Conservation (phyloP, 2,888 invertebrate genomes). For the Troglohyphantes excavatus region DNA sequence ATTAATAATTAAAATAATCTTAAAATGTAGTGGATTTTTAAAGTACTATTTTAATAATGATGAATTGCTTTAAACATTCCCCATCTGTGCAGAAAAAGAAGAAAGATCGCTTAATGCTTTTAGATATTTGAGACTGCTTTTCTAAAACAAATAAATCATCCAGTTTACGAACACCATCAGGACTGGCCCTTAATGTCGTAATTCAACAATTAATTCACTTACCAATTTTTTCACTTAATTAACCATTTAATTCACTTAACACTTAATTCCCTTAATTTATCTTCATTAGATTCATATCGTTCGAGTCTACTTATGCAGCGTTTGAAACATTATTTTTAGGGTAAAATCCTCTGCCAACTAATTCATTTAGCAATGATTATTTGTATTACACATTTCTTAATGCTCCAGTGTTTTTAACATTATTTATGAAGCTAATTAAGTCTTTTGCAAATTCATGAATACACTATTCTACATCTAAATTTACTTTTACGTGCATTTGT, state of each 20-base stretch:
- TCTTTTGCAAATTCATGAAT: not conserved
- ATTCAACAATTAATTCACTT: not conserved
- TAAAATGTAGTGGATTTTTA: too few relatives aligned
- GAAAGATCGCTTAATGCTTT: too few relatives aligned
- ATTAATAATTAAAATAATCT: too few relatives aligned
- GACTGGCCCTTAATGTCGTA: too few relatives aligned
- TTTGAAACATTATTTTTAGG: not conserved
- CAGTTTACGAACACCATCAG: too few relatives aligned
- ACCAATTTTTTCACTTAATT: not conserved
- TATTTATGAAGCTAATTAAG: slow-evolving; percentile 5
- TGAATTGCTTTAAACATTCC: too few relatives aligned
- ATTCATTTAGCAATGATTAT: not conserved
- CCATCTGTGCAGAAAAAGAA: too few relatives aligned
- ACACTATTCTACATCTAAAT: not conserved
- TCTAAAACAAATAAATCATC: too few relatives aligned
- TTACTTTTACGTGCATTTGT: not conserved
- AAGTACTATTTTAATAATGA: too few relatives aligned
- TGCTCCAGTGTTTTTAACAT: not conserved
- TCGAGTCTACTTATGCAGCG: not conserved
- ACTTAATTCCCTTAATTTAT: not conserved
- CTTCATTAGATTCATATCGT: not conserved
- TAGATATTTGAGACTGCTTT: too few relatives aligned
- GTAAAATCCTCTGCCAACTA: not conserved
- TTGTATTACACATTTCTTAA: not conserved
- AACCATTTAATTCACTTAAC: not conserved